Base-by-base conservation (phyloP, 1,140 invertebrate species). In the Samia ricini region DNA sequence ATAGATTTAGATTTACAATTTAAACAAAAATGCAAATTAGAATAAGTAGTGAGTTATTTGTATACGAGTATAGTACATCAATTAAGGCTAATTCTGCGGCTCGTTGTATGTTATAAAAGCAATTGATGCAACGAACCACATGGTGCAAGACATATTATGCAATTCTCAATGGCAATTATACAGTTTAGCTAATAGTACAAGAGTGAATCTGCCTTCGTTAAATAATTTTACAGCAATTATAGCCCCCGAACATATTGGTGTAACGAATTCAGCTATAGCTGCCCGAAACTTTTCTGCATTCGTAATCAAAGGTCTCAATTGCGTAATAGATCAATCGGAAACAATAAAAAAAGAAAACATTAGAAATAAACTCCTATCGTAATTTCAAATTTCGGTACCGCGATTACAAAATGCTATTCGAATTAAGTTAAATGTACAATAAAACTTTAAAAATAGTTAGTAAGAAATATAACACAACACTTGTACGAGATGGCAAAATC, bases 41-140 rank as follows among this genome's bases (percentile, higher is more conserved):
- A 24, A n/a, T 24, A 8, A 36, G n/a, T 36, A 57, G 36, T 36
- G 33, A 56, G 57, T 69, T 66, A 64, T 69, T n/a, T n/a, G n/a
- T n/a, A n/a, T n/a, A n/a, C n/a, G n/a, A n/a, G n/a, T n/a, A n/a
- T n/a, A 10, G 83, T 81, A 82, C 71, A 72, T 80, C 72, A 85
- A 88, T 88, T 89, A 76, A 77, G 82, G 82, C 67, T 85, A 89
- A 85, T 89, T 83, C 76, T 69, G 67, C 75, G 77, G 70, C 69
- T 72, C 58, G 66, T 74, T 75, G 70, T 64, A 61, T 71, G 63
- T 56, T 71, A 67, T 58, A 65, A 55, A 48, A 66, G 60, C 74
- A 81, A 83, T 83, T 81, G 79, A 72, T 78, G 78, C 81, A 79
- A 72, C 66, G 24, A 42, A 64, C 64, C 63, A 57, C 68, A 63